These are phyloP conservation scores for Drosophila punjabiensis DNA, from an alignment of 1,140 invertebrate species.

Conservation along the genomic window DNA sequence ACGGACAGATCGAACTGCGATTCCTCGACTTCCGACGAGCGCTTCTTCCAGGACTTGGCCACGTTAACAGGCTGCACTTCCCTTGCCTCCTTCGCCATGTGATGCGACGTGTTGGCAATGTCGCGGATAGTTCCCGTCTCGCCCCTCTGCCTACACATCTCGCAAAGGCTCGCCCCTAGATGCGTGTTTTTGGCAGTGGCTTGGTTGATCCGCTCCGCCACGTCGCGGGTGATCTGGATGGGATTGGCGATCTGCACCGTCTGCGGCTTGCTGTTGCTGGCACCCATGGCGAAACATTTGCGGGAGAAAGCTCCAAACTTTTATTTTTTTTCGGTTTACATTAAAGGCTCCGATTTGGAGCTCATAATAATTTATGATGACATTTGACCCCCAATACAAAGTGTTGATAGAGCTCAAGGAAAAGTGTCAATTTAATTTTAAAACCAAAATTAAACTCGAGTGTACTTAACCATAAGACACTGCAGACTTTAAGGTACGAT, in stretches of 20 bases:
- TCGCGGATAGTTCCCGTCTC: not conserved
- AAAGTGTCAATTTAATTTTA: not conserved
- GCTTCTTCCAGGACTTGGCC: constrained; percentile 41
- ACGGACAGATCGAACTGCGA: constrained; percentile 56
- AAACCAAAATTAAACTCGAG: too few species aligned
- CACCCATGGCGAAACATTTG: constrained; percentile 49
- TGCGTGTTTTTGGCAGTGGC: constrained; percentile 8
- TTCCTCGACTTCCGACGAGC: constrained; percentile 59
- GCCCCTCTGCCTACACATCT: constrained; percentile 9
- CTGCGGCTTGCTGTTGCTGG: constrained; percentile 64
- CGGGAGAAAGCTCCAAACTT: too few species aligned
- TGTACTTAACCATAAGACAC: not conserved
- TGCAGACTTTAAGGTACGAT: too few species aligned
- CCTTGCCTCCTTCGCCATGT: not conserved
- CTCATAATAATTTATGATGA: constrained; percentile 23
- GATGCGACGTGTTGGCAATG: not conserved
- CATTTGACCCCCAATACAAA: constrained; percentile 10
- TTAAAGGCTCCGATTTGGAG: not conserved
- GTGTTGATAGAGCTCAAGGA: not conserved
- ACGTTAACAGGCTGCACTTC: not conserved
- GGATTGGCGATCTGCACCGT: constrained; percentile 63
- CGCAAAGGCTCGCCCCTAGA: not conserved
- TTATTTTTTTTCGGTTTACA: not conserved
- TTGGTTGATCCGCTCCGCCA: constrained; percentile 59
- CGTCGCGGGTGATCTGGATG: constrained; percentile 57